Conservation (phyloP, 2,797 vertebrate genomes). For the Nannoperca obscura region DNA sequence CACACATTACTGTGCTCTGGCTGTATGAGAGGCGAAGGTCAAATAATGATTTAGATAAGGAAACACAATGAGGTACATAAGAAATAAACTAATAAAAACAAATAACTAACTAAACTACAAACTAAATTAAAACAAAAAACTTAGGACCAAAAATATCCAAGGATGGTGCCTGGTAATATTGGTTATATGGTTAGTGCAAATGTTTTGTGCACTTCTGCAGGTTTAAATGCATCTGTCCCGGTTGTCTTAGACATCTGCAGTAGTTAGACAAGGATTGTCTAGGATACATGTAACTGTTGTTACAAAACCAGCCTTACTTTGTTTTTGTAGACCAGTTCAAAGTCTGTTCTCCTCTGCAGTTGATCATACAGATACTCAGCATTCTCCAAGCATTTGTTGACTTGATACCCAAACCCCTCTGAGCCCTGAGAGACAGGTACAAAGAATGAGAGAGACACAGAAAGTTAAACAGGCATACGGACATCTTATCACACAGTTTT, state of each 20-base stretch:
- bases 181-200: not conserved
- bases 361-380: conserved; percentile 83
- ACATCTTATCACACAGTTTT: not conserved
- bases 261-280: too few species aligned
- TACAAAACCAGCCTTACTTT: conserved; percentile 69
- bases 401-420: conserved; percentile 81
- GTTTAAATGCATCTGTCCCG: too few species aligned
- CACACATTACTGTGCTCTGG: conserved; percentile 85
- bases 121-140: not conserved
- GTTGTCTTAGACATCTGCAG: too few species aligned
- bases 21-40: conserved; percentile 58
- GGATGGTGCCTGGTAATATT: not conserved
- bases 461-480: not conserved
- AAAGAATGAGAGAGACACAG: not conserved
- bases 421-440: conserved; percentile 72
- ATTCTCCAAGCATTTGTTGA: conserved; percentile 85
- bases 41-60: not conserved
- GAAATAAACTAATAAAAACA: not conserved
- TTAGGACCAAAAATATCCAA: not conserved
- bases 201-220: not conserved
- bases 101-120: not conserved
- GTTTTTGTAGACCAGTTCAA: conserved; percentile 81
- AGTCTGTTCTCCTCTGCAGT: conserved; percentile 81
- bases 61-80: not conserved
- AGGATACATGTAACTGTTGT: not conserved